These are phyloP conservation scores for Lithophane leautieri DNA, from an alignment of 2,888 invertebrate genomes.

Conservation along the genomic window DNA sequence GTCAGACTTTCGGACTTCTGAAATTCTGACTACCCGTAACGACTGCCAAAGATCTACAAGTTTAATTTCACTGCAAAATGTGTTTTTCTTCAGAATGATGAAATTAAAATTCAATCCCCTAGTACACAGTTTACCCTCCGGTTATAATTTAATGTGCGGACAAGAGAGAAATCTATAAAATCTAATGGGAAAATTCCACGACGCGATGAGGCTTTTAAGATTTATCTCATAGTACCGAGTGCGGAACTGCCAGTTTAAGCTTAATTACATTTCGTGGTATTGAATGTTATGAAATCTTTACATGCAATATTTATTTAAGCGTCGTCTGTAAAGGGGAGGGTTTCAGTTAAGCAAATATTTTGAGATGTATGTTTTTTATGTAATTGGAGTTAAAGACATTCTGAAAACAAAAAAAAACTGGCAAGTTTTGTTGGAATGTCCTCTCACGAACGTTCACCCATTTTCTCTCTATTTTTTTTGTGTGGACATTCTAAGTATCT, in stretches of 20 bases:
- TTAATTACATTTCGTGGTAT: conserved; percentile 64
- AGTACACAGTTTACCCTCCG: conserved; percentile 79
- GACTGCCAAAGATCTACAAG: neutral
- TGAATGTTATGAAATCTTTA: conserved; percentile 57
- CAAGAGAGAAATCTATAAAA: conserved; percentile 87
- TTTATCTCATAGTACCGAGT: conserved; percentile 82
- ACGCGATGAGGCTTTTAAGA: conserved; percentile 83
- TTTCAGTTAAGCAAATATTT: conserved; percentile 10
- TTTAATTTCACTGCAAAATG: conserved; percentile 62
- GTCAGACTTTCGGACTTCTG: neutral
- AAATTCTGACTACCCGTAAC: neutral
- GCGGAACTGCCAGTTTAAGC: conserved; percentile 72
- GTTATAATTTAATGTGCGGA: conserved; percentile 88
- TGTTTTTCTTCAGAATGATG: conserved; percentile 70
- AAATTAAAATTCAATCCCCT: conserved; percentile 83
- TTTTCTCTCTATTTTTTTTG: neutral
- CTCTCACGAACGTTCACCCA: neutral
- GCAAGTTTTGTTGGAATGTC: neutral
- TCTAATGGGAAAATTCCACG: conserved; percentile 87
- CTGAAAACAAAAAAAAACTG: neutral
- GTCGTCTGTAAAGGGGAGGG: neutral
- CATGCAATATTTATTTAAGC: conserved; percentile 40
- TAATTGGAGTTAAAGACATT: neutral
- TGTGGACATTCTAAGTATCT: neutral
- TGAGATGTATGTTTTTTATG: neutral